Evolutionary conservation across 2,888 invertebrate species (phyloP), one percentile per base, ranked within the genome.

Genomic region (Balanococcus diminutus): DNA sequence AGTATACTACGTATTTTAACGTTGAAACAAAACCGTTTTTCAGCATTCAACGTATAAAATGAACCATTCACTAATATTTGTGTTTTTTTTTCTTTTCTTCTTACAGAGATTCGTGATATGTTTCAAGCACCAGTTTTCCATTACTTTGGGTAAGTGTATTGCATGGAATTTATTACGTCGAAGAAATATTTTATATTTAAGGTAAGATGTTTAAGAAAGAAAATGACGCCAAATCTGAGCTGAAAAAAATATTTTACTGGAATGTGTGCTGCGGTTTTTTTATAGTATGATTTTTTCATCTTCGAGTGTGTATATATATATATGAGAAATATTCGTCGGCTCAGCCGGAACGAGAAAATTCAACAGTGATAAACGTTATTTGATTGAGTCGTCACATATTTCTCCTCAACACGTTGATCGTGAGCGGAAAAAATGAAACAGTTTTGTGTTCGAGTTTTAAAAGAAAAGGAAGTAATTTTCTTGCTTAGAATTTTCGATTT

Each of bases 101-200:
- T 72, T 72, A n/a, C 72, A 72, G 72, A 72, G 31, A 31, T 72
- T 72, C 72, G 72, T 72, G 72, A 72, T 72, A 32, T 31, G 72
- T 72, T 72, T 72, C 32, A 16, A 72, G 72, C 32, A 72, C 72
- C 72, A 72, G 72, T 72, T 72, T 32, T 72, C 67, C 67, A 72
- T 72, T 72, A 72, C 72, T 72, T 72, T 72, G 72, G 72, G 72
- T 72, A 72, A 72, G 72, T 72, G 28, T 72, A 32, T 72, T 72
- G 72, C 31, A 16, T 31, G 72, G n/a, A 72, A 72, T 72, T 72
- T 72, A 72, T 32, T 72, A 72, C 2, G 25, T 46, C 46, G 16
- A 31, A n/a, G 0, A 72, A 28, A 72, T 32, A 31, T 28, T 72
- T 46, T 46, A 46, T 46, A 46, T 46, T 46, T 46, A 46, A 4